Conservation (phyloP, 2,113 vertebrate genomes). For the Vireo altiloquus region DNA sequence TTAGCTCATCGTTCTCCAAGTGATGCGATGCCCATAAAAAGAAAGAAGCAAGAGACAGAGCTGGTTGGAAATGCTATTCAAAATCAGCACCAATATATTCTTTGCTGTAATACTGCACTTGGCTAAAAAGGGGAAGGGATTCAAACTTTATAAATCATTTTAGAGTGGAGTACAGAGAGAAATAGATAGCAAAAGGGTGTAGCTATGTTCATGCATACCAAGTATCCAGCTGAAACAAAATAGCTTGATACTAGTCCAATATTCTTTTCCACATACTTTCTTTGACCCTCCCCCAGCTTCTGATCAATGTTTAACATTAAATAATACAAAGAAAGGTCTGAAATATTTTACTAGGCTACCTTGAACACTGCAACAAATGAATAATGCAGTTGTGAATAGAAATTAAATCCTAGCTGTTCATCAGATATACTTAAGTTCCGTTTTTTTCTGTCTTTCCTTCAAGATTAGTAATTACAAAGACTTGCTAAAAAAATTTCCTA, state of each 20-base stretch:
- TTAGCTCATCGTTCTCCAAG: not conserved
- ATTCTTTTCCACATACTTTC: not conserved
- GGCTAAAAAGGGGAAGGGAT: not conserved
- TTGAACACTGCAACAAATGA: not conserved
- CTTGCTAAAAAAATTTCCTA: not conserved
- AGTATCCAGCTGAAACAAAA: slow-evolving; percentile 19
- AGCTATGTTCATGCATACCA: slow-evolving; percentile 11
- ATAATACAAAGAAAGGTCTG: not conserved
- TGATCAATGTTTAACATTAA: not conserved
- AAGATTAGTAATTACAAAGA: not conserved
- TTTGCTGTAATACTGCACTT: not conserved
- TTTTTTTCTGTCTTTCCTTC: not conserved
- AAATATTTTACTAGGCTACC: not conserved
- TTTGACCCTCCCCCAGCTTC: not conserved
- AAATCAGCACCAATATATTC: not conserved
- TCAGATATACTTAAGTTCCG: not conserved
- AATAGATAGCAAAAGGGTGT: slow-evolving; percentile 34
- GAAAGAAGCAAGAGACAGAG: not conserved
- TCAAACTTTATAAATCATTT: slow-evolving; percentile 50
- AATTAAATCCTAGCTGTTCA: not conserved
- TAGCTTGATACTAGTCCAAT: not conserved
- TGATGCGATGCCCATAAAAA: not conserved
- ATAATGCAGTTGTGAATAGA: not conserved
- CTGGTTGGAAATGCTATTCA: not conserved
- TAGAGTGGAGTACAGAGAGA: not conserved